Evolutionary conservation across 2,113 vertebrate species (phyloP), one percentile per base, ranked within the genome.

Genomic region (Heterocephalus glaber): DNA sequence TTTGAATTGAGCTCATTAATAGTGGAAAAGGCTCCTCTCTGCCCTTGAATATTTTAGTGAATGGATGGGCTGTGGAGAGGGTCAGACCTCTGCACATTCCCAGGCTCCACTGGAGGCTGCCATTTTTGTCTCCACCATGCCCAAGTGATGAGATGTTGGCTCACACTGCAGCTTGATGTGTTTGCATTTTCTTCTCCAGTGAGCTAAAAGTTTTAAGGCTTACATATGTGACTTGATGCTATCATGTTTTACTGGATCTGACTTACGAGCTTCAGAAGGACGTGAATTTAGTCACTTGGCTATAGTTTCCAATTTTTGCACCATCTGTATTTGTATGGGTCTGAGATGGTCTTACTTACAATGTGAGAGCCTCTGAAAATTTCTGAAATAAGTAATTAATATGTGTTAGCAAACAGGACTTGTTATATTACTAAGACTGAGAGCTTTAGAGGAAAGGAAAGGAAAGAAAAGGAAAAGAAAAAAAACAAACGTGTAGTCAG

Each of bases 1-100:
- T 95, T 92, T 95, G 60, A 90, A 94, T 49, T 84, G 90, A 95
- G 44, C 49, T n/a, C 30, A 2, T 89, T 86, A 70, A 76, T 38
- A 84, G 38, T 54, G 63, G 61, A 72, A 72, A 76, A 72, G 54
- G 11, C 30, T 74, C 12, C 65, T 81, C 52, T 12, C 24, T 0
- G 4, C 30, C 76, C 35, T 79, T 60, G 84, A n/a, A 17, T 47
- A 60, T 47, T 35, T n/a, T 22, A 28, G 65, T 44, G 66, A 30
- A 28, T 47, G 10, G 58, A 76, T 0, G 1, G 49, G 8, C 86
- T 8, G 1, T 10, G 35, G 49, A 79, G 19, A n/a, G 35, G 22
- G 44, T 56, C 83, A 79, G 81, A 82, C 1, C 28, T 54, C 92
- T 1, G 30, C 2, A 7, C 49, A n/a, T 90, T 61, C 47, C 85